These are phyloP conservation scores for Cyanocitta stelleri DNA, from an alignment of 2,113 vertebrate genomes.

Conservation along the genomic window DNA sequence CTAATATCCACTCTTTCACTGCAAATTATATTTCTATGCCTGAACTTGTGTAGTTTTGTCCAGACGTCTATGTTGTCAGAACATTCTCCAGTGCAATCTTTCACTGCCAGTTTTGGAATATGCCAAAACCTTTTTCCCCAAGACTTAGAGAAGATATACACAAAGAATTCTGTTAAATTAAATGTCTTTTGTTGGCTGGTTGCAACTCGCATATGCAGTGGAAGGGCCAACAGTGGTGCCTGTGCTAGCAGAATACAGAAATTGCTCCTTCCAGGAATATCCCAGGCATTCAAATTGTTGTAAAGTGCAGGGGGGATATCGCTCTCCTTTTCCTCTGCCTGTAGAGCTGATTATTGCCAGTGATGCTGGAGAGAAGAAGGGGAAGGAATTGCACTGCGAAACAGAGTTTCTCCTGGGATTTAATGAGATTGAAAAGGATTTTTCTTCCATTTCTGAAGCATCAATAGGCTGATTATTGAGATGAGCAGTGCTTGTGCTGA, in stretches of 20 bases:
- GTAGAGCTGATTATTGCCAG: neutral
- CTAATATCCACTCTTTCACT: neutral
- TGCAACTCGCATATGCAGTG: neutral
- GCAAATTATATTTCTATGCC: neutral
- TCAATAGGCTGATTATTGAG: slow-evolving; percentile 20
- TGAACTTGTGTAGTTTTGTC: neutral
- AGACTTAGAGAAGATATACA: neutral
- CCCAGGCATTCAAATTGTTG: neutral
- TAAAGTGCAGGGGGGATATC: neutral
- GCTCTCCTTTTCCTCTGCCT: neutral
- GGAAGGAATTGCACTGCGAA: neutral
- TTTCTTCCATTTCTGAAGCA: neutral
- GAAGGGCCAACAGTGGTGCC: neutral
- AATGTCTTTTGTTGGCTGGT: neutral
- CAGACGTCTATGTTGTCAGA: neutral
- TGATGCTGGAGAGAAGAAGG: neutral
- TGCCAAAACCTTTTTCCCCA: neutral
- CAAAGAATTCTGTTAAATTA: neutral
- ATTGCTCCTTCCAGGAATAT: neutral
- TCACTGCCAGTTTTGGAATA: neutral
- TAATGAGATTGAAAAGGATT: neutral
- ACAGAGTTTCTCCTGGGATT: neutral
- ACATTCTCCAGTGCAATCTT: neutral
- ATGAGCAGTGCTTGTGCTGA: neutral
- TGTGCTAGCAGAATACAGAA: neutral